Percentiles rank a stretch among this genome's conserved stretches.
These are phyloP conservation scores for Virgularia gustaviana DNA, from an alignment of 92 coral and sea anemone genomes.

Conservation along the genomic window DNA sequence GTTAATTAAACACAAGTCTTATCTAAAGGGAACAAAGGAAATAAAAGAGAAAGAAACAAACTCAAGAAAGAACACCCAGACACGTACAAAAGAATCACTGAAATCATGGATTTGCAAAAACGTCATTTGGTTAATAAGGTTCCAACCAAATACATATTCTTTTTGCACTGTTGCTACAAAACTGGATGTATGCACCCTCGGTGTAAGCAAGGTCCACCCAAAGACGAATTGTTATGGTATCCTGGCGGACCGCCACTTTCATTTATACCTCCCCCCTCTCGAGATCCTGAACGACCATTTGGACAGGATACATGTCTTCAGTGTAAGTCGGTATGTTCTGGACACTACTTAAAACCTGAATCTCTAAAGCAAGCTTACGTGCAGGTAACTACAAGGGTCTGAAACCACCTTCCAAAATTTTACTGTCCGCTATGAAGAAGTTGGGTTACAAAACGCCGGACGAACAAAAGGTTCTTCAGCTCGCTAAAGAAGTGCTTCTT, in stretches of 20 bases:
- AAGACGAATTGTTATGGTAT: slow-evolving; percentile 32
- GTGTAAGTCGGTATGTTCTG: slow-evolving; percentile 40
- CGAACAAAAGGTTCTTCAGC: slow-evolving; percentile 20
- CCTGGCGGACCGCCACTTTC: slow-evolving; percentile 42
- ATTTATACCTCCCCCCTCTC: slow-evolving; percentile 33
- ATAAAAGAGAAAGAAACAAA: background rate
- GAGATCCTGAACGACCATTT: slow-evolving; percentile 41
- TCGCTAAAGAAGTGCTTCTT: slow-evolving; percentile 38
- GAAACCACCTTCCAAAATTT: slow-evolving; percentile 38
- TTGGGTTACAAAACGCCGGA: slow-evolving; percentile 20
- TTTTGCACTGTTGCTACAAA: slow-evolving; percentile 27
- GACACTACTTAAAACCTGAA: slow-evolving; percentile 50
- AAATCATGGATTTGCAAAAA: slow-evolving; percentile 22
- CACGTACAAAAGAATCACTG: slow-evolving; percentile 9
- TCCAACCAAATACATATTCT: slow-evolving; percentile 41
- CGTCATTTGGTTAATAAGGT: slow-evolving; percentile 28
- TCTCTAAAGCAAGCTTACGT: slow-evolving; percentile 26
- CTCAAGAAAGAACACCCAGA: slow-evolving; percentile 34
- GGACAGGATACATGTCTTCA: slow-evolving; percentile 45
- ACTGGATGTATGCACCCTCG: slow-evolving; percentile 41
- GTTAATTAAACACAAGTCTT: slow-evolving; percentile 34
- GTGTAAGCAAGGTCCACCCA: slow-evolving; percentile 42
- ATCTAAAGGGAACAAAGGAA: slow-evolving; percentile 26
- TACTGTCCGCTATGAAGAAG: slow-evolving; percentile 24
- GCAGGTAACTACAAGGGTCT: slow-evolving; percentile 10